Conservation (phyloP, 2,797 vertebrate species). For the Ceryle rudis region DNA sequence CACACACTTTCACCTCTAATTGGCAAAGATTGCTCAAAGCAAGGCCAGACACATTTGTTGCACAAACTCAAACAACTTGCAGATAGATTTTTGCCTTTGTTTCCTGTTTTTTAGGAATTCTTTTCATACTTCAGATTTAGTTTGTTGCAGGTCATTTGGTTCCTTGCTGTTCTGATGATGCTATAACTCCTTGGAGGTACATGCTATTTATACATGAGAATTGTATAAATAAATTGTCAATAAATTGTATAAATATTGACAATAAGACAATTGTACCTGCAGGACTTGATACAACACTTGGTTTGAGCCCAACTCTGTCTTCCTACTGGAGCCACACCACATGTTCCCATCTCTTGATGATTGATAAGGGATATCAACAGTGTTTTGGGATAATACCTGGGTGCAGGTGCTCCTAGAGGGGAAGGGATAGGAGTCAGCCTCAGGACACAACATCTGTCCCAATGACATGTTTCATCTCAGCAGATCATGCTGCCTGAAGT, state of each 20-base stretch:
- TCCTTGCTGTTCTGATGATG: background rate
- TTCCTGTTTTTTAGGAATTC: background rate
- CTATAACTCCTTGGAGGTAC: rapidly evolving
- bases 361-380: background rate
- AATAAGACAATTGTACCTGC: background rate
- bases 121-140: background rate
- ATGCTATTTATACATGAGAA: too few species aligned
- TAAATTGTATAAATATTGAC: too few species aligned
- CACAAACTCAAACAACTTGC: background rate
- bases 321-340: background rate
- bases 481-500: background rate
- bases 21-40: background rate
- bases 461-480: rapidly evolving
- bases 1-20: background rate
- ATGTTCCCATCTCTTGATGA: background rate
- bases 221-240: too few species aligned
- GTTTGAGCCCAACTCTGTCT: background rate
- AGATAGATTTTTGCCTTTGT: background rate
- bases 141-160: background rate
- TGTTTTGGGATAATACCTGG: background rate
- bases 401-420: background rate
- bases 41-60: background rate
- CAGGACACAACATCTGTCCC: background rate
- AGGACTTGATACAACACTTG: background rate
- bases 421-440: background rate